phyloP scores from a whole-genome alignment of 2,888 invertebrate species.

The Meta bourneti region DNA sequence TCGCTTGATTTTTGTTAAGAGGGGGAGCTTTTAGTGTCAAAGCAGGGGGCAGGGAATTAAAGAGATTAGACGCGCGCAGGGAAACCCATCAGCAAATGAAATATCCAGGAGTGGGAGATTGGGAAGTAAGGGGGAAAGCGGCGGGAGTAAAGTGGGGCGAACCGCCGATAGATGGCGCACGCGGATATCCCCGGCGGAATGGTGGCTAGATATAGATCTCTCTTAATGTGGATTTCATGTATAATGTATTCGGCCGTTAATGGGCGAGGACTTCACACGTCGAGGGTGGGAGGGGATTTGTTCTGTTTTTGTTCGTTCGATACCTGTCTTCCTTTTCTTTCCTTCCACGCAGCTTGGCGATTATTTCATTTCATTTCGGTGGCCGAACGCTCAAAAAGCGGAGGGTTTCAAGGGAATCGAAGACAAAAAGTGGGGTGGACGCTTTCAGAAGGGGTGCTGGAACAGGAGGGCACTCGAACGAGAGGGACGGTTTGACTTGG shows the following conservation, averaged over 20 bases:
- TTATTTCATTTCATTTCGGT: constrained; percentile 33
- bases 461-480: not conserved
- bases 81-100: constrained; percentile 70
- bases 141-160: not conserved
- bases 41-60: constrained; percentile 44
- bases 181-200: constrained; percentile 39
- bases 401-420: not conserved
- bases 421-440: not conserved
- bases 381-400: constrained; percentile 10
- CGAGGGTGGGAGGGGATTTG: constrained; percentile 14
- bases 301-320: not conserved
- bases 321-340: not conserved
- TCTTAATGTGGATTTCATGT: constrained; percentile 69
- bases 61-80: constrained; percentile 47
- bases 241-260: constrained; percentile 71
- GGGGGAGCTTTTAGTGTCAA: constrained; percentile 51
- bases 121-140: not conserved
- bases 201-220: constrained; percentile 70
- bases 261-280: constrained; percentile 46
- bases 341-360: not conserved
- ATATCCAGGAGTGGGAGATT: constrained; percentile 31
- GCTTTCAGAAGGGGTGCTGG: too few relatives aligned
- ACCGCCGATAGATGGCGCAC: not conserved
- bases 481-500: not conserved
- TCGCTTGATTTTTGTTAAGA: constrained; percentile 48